phyloP scores from a whole-genome alignment of 2,113 vertebrate genomes.

The Xiphorhynchus elegans region DNA sequence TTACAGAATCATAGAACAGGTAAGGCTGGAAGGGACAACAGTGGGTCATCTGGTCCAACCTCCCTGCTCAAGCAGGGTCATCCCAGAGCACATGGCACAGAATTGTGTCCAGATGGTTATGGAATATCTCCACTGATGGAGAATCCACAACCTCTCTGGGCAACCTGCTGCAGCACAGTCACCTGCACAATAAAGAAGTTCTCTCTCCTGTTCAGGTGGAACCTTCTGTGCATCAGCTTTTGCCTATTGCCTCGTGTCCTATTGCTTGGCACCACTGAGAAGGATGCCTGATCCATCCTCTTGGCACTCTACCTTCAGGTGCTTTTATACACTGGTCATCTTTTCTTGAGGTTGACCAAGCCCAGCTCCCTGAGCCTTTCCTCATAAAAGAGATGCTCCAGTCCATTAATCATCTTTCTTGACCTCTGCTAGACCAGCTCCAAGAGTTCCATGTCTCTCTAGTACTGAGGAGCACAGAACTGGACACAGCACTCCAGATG shows the following conservation, averaged over 20 bases:
- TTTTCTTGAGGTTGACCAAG: not conserved
- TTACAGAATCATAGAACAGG: not conserved
- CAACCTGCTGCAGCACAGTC: not conserved
- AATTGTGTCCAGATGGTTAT: not conserved
- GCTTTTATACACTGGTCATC: not conserved
- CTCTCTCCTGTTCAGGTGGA: not conserved
- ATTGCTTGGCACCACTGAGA: rapidly evolving
- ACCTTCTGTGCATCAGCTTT: rapidly evolving
- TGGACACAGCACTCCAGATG: not conserved
- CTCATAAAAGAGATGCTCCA: not conserved
- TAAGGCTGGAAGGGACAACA: not conserved
- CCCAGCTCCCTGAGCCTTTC: not conserved
- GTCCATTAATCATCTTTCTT: not conserved
- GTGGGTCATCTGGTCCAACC: not conserved
- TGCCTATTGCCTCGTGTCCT: not conserved
- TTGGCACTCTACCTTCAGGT: not conserved
- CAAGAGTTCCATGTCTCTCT: not conserved
- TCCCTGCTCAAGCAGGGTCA: not conserved
- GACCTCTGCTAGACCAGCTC: rapidly evolving
- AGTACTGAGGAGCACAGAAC: not conserved
- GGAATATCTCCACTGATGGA: not conserved
- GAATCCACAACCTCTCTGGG: not conserved
- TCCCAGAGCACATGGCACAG: not conserved
- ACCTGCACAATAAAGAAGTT: not conserved
- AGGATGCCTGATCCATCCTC: not conserved